phyloP scores from a whole-genome alignment of 2,888 invertebrate species.

The Chymomyza fuscimana region DNA sequence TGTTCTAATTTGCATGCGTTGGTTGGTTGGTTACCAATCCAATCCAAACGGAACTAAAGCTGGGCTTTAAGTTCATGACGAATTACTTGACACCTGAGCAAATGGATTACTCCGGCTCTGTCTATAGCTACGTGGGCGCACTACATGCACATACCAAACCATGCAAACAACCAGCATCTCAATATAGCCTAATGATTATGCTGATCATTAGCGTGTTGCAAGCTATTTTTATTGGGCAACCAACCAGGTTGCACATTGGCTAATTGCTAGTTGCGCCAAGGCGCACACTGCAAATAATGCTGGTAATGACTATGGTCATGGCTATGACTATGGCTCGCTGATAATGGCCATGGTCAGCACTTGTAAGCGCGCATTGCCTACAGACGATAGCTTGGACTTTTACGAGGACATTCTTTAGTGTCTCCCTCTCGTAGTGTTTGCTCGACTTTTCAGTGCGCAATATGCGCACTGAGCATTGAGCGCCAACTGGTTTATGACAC shows the following conservation, averaged over 20 bases:
- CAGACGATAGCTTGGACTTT: constrained; percentile 20
- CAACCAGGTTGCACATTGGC: neutral
- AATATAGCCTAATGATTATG: constrained; percentile 60
- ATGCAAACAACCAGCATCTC: constrained; percentile 44
- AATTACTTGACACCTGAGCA: constrained; percentile 54
- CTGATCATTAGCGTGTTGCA: constrained; percentile 45
- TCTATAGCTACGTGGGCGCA: neutral
- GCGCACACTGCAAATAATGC: neutral
- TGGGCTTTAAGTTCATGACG: constrained; percentile 60
- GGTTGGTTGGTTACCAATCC: neutral
- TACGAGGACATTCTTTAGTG: constrained; percentile 44
- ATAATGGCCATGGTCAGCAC: neutral
- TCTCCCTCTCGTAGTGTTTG: constrained; percentile 4
- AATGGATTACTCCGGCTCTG: neutral
- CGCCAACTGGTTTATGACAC: constrained; percentile 59
- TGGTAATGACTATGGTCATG: neutral
- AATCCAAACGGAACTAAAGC: constrained; percentile 60
- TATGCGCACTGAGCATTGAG: neutral
- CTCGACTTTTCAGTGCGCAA: neutral
- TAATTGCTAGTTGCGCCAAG: neutral
- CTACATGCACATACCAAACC: neutral
- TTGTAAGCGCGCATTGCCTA: neutral
- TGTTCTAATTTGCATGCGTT: constrained; percentile 67
- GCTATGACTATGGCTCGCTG: neutral
- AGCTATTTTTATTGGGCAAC: constrained; percentile 16